Evolutionary conservation across 92 coral and sea anemone species (phyloP).

Genomic region (Siderastrea radians): DNA sequence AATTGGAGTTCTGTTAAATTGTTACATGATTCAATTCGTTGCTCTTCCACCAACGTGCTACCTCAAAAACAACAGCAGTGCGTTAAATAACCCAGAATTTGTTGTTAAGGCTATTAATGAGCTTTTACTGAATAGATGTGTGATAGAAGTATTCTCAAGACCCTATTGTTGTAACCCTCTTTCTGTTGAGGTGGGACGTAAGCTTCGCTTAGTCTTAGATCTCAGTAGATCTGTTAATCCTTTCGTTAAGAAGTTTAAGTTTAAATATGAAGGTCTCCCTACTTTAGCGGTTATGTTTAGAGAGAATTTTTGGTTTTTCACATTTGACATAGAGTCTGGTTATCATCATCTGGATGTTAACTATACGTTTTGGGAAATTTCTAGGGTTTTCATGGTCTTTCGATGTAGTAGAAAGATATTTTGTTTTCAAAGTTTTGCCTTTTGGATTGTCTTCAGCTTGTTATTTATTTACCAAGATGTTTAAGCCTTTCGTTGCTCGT

Average conservation of each 20-base stretch:
- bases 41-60: no score
- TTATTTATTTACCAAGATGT: not conserved
- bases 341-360: not conserved
- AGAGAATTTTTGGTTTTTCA: no score
- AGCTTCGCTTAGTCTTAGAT: constrained; percentile 1
- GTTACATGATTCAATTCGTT: no score
- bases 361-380: not conserved
- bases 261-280: constrained; percentile 13
- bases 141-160: constrained; percentile 33
- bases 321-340: not conserved
- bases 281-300: no score
- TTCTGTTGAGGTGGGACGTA: constrained; percentile 69
- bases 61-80: constrained; percentile 16
- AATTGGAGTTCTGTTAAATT: no score
- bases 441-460: not conserved
- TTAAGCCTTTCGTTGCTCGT: not conserved
- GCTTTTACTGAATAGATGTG: constrained; percentile 35
- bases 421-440: not conserved
- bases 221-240: constrained; percentile 67
- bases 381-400: no score
- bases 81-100: constrained; percentile 57
- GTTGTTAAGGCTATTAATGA: not conserved
- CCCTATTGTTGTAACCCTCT: constrained; percentile 74
- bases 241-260: constrained; percentile 37
- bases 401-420: not conserved